Evolutionary conservation across 2,888 invertebrate species (phyloP).

Genomic region (Rhimphoctona megacephalus): DNA sequence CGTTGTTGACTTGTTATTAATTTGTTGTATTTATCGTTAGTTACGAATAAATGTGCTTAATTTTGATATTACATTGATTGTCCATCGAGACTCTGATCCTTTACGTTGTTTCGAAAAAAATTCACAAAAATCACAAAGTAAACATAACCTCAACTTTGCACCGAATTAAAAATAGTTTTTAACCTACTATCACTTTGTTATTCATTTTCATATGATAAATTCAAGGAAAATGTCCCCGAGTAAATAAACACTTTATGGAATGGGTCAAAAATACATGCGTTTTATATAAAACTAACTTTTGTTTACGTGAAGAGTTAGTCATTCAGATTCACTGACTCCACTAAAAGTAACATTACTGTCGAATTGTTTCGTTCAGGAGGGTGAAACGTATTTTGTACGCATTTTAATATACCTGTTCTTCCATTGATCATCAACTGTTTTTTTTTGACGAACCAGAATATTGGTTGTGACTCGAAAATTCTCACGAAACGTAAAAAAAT

Average conservation of each 20-base stretch:
- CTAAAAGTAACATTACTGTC: neutral
- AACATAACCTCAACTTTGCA: neutral
- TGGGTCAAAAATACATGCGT: neutral
- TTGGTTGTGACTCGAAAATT: neutral
- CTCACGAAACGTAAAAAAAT: neutral
- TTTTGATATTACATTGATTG: neutral
- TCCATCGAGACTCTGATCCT: neutral
- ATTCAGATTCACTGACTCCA: neutral
- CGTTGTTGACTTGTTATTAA: neutral
- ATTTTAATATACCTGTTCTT: slow-evolving; percentile 48
- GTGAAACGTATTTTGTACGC: neutral
- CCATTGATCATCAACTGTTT: slow-evolving; percentile 28
- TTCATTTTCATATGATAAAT: neutral
- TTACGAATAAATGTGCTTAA: neutral
- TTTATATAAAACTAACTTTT: neutral
- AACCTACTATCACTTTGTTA: neutral
- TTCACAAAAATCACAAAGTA: neutral
- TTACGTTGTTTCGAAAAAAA: neutral
- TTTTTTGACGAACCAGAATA: neutral
- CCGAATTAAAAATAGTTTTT: neutral
- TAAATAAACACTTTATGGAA: neutral
- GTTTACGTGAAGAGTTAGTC: neutral
- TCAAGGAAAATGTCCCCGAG: neutral
- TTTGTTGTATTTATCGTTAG: neutral
- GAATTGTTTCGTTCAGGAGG: neutral